A percentile compares a stretch with the other conserved stretches of the same genome.
phyloP scores from a whole-genome alignment of 1,140 invertebrate genomes.

The Drepana arcuata region DNA sequence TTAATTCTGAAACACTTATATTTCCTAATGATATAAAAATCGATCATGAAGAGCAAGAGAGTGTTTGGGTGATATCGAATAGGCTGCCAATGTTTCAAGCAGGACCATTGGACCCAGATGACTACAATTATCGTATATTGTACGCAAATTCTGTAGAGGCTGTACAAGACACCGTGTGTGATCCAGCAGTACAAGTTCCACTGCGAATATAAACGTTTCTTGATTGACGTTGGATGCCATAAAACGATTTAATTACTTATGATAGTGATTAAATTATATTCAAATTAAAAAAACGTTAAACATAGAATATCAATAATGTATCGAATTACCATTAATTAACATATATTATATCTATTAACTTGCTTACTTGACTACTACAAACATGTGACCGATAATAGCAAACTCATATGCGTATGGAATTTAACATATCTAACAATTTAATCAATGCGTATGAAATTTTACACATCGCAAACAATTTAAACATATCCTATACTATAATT shows the following conservation, averaged over 20 bases:
- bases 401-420: too few species aligned
- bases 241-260: background rate
- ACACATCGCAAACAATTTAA: too few species aligned
- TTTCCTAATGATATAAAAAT: conserved; percentile 87
- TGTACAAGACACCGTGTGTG: conserved; percentile 78
- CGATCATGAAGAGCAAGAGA: conserved; percentile 78
- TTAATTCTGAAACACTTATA: conserved; percentile 74
- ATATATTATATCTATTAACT: too few species aligned
- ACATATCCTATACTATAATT: too few species aligned
- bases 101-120: conserved; percentile 73
- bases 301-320: too few species aligned
- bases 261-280: too few species aligned
- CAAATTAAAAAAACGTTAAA: too few species aligned
- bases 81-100: conserved; percentile 80
- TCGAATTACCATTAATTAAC: too few species aligned
- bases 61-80: conserved; percentile 84
- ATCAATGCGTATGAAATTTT: too few species aligned
- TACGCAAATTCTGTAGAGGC: conserved; percentile 75
- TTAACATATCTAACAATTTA: too few species aligned
- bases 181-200: conserved; percentile 58
- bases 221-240: conserved; percentile 14
- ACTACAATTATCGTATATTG: conserved; percentile 82
- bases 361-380: too few species aligned
- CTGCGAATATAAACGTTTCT: conserved; percentile 1
- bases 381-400: too few species aligned